phyloP scores from a whole-genome alignment of 2,797 vertebrate species.

The Lepus townsendii region DNA sequence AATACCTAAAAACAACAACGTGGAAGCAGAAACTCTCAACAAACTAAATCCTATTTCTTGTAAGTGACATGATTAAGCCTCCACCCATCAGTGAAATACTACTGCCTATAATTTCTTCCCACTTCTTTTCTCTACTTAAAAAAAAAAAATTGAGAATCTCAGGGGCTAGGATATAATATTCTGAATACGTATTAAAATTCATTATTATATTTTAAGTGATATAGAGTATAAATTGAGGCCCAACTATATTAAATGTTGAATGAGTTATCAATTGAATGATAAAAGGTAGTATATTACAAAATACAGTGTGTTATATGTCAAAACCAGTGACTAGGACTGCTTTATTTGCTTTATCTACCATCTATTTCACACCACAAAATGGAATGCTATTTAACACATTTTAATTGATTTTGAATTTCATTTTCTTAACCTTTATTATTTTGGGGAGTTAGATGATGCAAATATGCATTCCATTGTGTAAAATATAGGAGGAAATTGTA shows the following conservation, averaged over 20 bases:
- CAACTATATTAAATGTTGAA: not conserved
- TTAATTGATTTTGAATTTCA: slow-evolving; percentile 56
- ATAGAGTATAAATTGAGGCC: not conserved
- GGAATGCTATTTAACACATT: slow-evolving; percentile 48
- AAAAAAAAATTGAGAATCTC: not conserved
- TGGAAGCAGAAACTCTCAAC: not conserved
- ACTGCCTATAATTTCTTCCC: not conserved
- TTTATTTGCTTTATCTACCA: slow-evolving; percentile 28
- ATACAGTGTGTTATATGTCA: not conserved
- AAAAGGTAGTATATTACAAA: not conserved
- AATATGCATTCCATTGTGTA: slow-evolving; percentile 45
- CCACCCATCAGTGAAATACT: not conserved
- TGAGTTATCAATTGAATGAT: slow-evolving; percentile 1
- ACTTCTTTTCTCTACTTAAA: not conserved
- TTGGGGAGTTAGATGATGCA: slow-evolving; percentile 24
- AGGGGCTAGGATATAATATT: not conserved
- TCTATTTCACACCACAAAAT: not conserved
- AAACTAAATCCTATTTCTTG: not conserved
- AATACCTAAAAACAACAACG: not conserved
- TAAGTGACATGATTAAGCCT: not conserved
- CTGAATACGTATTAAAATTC: not conserved
- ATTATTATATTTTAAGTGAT: slow-evolving; percentile 17
- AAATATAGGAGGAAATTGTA: slow-evolving; percentile 1
- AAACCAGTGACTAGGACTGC: not conserved
- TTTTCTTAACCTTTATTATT: slow-evolving; percentile 27